Percentiles rank a stretch among this genome's conserved stretches.
Evolutionary conservation across 2,113 vertebrate genomes (phyloP).

Genomic region (Calcarius ornatus): DNA sequence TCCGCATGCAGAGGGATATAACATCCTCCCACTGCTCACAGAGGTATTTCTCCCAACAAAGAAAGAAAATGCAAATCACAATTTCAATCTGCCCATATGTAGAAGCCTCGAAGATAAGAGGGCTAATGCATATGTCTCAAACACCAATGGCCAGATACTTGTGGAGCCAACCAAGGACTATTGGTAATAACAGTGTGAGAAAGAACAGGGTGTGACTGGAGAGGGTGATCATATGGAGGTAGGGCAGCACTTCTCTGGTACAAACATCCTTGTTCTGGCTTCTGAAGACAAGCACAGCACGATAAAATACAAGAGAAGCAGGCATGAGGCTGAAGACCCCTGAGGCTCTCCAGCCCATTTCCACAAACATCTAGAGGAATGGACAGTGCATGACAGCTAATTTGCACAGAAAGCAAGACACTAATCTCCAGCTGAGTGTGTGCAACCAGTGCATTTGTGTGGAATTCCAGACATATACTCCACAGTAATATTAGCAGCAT

Average conservation of each 20-base stretch:
- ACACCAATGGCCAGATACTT: neutral
- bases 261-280: neutral
- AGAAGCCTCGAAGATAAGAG: neutral
- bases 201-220: neutral
- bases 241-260: neutral
- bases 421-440: neutral
- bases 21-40: neutral
- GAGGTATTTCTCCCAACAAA: neutral
- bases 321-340: too few relatives aligned
- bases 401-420: neutral
- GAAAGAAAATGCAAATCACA: neutral
- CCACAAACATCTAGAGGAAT: neutral
- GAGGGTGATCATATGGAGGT: neutral
- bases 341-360: neutral
- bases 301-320: neutral
- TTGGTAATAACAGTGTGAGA: neutral
- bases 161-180: neutral
- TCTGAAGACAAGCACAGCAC: neutral
- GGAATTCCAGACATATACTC: neutral
- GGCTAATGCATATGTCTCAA: neutral
- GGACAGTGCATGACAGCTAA: neutral
- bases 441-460: neutral
- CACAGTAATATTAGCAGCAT: neutral
- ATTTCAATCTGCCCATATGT: neutral
- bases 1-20: neutral